A percentile compares a stretch with the other conserved stretches of the same genome.
phyloP scores from a whole-genome alignment of 1,140 invertebrate species.

The Oryctes rhinoceros region DNA sequence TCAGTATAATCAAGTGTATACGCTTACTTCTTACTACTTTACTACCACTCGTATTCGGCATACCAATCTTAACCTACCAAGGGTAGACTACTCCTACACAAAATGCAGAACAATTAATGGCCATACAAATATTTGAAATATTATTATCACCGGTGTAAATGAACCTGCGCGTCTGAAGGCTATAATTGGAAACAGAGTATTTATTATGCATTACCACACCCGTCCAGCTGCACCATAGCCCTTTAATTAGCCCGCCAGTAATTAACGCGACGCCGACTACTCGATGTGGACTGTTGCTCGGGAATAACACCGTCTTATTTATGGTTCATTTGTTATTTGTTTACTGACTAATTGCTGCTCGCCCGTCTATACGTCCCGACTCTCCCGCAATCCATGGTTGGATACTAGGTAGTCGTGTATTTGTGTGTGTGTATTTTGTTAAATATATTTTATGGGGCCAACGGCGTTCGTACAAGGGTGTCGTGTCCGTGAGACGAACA shows the following conservation, averaged over 20 bases:
- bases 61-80: neutral
- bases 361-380: slow-evolving; percentile 41
- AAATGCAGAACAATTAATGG: slow-evolving; percentile 52
- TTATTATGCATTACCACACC: slow-evolving; percentile 54
- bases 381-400: neutral
- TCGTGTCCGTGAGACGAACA: slow-evolving; percentile 25
- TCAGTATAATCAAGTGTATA: neutral
- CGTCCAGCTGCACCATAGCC: slow-evolving; percentile 46
- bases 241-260: slow-evolving; percentile 49
- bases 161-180: slow-evolving; percentile 52
- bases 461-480: slow-evolving; percentile 25
- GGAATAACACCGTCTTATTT: slow-evolving; percentile 52
- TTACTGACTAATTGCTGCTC: slow-evolving; percentile 54
- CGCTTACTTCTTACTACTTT: neutral
- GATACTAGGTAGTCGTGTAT: neutral
- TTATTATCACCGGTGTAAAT: slow-evolving; percentile 57
- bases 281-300: slow-evolving; percentile 42
- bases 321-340: slow-evolving; percentile 57
- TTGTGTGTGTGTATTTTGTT: slow-evolving; percentile 41
- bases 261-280: slow-evolving; percentile 50
- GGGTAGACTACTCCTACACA: slow-evolving; percentile 45
- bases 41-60: neutral
- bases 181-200: slow-evolving; percentile 56
- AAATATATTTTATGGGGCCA: slow-evolving; percentile 45
- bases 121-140: slow-evolving; percentile 57